Conservation (phyloP, 2,888 invertebrate species). For the Allacma fusca region DNA sequence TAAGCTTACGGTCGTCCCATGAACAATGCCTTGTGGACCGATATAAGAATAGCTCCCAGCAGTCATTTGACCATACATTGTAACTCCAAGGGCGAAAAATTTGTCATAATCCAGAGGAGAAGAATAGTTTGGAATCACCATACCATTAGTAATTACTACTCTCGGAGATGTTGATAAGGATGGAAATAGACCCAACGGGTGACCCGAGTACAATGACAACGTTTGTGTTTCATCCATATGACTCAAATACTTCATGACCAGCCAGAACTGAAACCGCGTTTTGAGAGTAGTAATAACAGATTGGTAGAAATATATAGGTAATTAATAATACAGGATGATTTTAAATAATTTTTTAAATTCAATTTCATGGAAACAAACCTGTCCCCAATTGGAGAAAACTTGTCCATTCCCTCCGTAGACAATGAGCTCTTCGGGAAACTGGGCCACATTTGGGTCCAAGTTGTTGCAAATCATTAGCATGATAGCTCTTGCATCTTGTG, state of each 20-base stretch:
- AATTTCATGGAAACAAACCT: too few relatives aligned
- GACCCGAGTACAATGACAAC: conserved; percentile 71
- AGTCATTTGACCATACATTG: conserved; percentile 70
- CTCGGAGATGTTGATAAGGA: conserved; percentile 67
- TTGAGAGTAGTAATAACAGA: too few relatives aligned
- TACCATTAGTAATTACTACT: conserved; percentile 71
- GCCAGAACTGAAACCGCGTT: conserved; percentile 69
- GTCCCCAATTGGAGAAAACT: conserved; percentile 72
- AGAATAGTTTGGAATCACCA: conserved; percentile 72
- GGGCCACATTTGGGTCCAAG: conserved; percentile 70
- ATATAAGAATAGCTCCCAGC: conserved; percentile 73
- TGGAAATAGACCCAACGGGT: conserved; percentile 71
- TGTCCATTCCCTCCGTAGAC: conserved; percentile 74
- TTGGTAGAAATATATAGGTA: too few relatives aligned
- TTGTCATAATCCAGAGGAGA: conserved; percentile 68
- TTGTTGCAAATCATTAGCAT: conserved; percentile 74
- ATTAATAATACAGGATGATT: too few relatives aligned
- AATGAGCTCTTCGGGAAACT: conserved; percentile 70
- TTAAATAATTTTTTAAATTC: too few relatives aligned
- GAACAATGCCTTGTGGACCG: conserved; percentile 73
- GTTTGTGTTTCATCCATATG: conserved; percentile 69
- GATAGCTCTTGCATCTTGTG: conserved; percentile 67
- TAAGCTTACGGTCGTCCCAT: conserved; percentile 69
- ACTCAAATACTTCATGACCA: conserved; percentile 69
- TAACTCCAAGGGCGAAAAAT: conserved; percentile 69